Conservation (phyloP, 2,888 invertebrate genomes). For the Lasioglossum lativentre region DNA sequence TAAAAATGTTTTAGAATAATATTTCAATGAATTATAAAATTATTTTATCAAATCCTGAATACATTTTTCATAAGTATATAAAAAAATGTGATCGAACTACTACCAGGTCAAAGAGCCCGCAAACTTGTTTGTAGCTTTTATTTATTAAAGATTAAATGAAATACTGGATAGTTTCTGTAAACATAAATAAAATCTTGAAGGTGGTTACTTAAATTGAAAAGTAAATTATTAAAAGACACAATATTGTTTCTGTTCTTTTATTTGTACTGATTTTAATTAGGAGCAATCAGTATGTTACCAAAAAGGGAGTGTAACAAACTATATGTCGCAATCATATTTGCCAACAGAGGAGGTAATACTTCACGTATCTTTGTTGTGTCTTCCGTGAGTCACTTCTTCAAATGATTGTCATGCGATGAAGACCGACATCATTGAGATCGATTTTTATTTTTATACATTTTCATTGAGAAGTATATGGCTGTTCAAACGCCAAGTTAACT, state of each 20-base stretch:
- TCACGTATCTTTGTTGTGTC: not conserved
- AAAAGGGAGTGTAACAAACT: not conserved
- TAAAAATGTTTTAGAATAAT: too few species aligned
- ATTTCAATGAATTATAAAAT: too few species aligned
- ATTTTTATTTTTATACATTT: constrained; percentile 49
- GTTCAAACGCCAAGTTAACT: constrained; percentile 48
- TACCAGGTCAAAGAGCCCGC: too few species aligned
- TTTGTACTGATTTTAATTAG: not conserved
- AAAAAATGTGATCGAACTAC: too few species aligned
- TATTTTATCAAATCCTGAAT: too few species aligned
- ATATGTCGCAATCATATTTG: not conserved
- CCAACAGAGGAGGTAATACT: not conserved
- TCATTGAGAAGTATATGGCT: constrained; percentile 48
- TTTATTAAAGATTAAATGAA: not conserved
- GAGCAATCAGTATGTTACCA: not conserved
- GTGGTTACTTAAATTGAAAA: not conserved
- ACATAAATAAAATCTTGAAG: not conserved
- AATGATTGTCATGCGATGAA: not conserved
- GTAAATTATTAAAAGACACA: not conserved
- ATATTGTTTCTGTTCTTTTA: not conserved
- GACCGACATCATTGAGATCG: not conserved
- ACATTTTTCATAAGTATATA: too few species aligned
- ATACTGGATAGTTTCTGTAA: not conserved
- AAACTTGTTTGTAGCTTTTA: too few species aligned
- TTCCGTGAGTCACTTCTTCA: constrained; percentile 10